These are phyloP conservation scores for Lithosia quadra DNA, from an alignment of 2,888 invertebrate genomes.

Conservation along the genomic window DNA sequence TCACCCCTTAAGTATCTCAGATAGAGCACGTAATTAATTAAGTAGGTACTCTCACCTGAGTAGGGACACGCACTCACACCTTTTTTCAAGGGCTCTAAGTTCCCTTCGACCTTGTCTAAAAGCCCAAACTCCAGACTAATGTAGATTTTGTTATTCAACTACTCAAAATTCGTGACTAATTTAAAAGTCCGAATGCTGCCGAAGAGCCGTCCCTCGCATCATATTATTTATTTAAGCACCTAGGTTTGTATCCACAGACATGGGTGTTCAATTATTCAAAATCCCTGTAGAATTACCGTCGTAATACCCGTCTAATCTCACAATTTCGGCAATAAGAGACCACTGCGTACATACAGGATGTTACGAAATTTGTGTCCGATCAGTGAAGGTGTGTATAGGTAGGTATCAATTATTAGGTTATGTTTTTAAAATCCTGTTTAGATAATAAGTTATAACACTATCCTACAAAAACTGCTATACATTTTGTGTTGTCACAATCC, in stretches of 20 bases:
- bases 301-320: slow-evolving; percentile 39
- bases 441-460: too few relatives aligned
- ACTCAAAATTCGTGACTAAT: slow-evolving; percentile 42
- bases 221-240: slow-evolving; percentile 39
- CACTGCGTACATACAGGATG: not conserved
- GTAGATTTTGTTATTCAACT: slow-evolving; percentile 37
- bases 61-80: slow-evolving; percentile 7
- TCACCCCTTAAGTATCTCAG: slow-evolving; percentile 10
- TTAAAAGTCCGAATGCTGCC: slow-evolving; percentile 25
- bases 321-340: slow-evolving; percentile 40
- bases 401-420: too few relatives aligned
- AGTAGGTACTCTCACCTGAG: slow-evolving; percentile 9
- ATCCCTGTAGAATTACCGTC: slow-evolving; percentile 35
- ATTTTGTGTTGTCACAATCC: too few relatives aligned
- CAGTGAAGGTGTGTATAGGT: too few relatives aligned
- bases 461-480: too few relatives aligned
- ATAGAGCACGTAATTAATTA: slow-evolving; percentile 23
- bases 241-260: slow-evolving; percentile 21
- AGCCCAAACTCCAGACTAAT: not conserved
- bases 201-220: slow-evolving; percentile 7
- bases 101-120: slow-evolving; percentile 6
- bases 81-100: not conserved
- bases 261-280: slow-evolving; percentile 44
- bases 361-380: too few relatives aligned
- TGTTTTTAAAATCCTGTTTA: too few relatives aligned